Evolutionary conservation across 2,113 vertebrate species (phyloP).

Genomic region (Ibidorhyncha struthersii): DNA sequence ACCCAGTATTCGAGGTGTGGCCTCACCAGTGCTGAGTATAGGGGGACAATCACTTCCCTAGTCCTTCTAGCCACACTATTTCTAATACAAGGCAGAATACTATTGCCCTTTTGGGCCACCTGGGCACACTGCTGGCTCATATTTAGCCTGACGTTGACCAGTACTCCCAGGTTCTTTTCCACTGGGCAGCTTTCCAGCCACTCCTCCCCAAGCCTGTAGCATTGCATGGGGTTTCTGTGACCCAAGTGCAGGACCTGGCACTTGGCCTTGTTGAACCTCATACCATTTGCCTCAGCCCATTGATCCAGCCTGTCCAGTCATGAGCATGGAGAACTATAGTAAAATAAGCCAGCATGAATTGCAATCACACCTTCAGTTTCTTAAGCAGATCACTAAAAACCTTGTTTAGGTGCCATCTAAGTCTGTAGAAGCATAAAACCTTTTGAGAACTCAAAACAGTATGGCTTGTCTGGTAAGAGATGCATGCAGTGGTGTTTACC

Average conservation of each 20-base stretch:
- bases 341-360: neutral
- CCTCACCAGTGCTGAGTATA: too few species aligned
- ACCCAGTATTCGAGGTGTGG: too few species aligned
- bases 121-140: neutral
- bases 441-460: neutral
- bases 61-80: too few species aligned
- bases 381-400: neutral
- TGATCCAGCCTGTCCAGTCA: neutral
- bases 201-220: neutral
- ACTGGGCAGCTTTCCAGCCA: neutral
- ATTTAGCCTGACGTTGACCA: neutral
- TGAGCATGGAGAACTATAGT: neutral
- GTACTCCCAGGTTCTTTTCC: neutral
- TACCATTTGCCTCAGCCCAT: neutral
- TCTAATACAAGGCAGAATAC: too few species aligned
- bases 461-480: neutral
- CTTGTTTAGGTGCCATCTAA: neutral
- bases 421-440: neutral
- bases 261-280: neutral
- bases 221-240: neutral
- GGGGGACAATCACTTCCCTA: too few species aligned
- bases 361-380: neutral
- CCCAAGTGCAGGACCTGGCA: neutral
- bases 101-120: neutral
- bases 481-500: fast-evolving